Evolutionary conservation across 2,888 invertebrate species (phyloP).

Genomic region (Timema podura): DNA sequence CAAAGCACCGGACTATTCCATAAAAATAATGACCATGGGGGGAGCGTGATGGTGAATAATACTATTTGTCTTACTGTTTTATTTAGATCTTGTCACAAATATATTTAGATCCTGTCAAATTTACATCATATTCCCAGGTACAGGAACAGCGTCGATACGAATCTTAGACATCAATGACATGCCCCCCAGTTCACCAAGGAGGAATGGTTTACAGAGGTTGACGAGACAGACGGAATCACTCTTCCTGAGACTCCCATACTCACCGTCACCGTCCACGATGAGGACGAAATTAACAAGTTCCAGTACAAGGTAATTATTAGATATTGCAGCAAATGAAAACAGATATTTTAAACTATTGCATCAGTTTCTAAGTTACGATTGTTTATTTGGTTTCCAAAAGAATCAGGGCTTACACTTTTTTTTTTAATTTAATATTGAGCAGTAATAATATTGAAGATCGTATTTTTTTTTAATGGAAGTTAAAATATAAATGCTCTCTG

Average conservation of each 20-base stretch:
- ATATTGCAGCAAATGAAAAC: slow-evolving; percentile 8
- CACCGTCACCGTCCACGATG: slow-evolving; percentile 47
- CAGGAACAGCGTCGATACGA: slow-evolving; percentile 49
- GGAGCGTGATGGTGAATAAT: slow-evolving; percentile 35
- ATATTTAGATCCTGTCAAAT: too few relatives aligned
- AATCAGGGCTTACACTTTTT: too few relatives aligned
- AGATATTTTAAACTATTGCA: background rate
- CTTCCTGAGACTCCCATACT: slow-evolving; percentile 39
- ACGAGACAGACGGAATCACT: too few relatives aligned
- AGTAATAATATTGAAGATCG: background rate
- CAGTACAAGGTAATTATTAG: background rate
- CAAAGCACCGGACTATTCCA: slow-evolving; percentile 47
- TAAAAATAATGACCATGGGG: slow-evolving; percentile 48
- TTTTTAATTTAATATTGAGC: background rate
- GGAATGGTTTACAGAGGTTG: too few relatives aligned
- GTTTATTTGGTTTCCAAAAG: background rate
- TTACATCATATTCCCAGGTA: slow-evolving; percentile 40
- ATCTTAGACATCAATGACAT: slow-evolving; percentile 56
- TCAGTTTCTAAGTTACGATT: too few relatives aligned
- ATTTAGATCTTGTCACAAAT: too few relatives aligned
- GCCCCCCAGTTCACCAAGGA: slow-evolving; percentile 85
- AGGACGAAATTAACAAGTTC: slow-evolving; percentile 44
- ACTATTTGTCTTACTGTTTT: too few relatives aligned
- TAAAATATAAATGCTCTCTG: too few relatives aligned
- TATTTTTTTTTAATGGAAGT: background rate